These are phyloP conservation scores for Hozukius guyotensis DNA, from an alignment of 2,797 vertebrate genomes.

Conservation along the genomic window DNA sequence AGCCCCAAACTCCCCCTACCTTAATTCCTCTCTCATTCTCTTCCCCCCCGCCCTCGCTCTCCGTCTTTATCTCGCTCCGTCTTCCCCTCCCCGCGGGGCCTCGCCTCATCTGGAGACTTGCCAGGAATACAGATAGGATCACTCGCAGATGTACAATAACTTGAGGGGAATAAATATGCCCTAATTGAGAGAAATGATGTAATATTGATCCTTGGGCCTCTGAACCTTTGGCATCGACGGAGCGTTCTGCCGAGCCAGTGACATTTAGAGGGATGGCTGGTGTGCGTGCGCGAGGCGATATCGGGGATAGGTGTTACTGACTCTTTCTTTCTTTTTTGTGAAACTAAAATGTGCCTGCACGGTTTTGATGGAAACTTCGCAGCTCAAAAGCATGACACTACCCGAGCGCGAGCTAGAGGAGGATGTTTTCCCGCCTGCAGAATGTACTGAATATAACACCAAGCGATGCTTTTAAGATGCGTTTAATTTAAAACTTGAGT, in stretches of 20 bases:
- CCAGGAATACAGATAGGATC: slow-evolving; percentile 76
- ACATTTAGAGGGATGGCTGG: slow-evolving; percentile 74
- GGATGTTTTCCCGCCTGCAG: neutral
- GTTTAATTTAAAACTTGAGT: neutral
- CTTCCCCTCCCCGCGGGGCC: slow-evolving; percentile 39
- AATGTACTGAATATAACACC: neutral
- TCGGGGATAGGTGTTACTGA: slow-evolving; percentile 26
- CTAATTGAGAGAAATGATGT: slow-evolving; percentile 81
- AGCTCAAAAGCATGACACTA: neutral
- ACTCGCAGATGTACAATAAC: slow-evolving; percentile 71
- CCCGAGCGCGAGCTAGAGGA: neutral
- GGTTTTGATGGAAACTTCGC: slow-evolving; percentile 7
- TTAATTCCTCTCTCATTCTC: slow-evolving; percentile 43
- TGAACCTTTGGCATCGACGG: slow-evolving; percentile 63
- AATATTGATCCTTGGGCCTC: slow-evolving; percentile 73
- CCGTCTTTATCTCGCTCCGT: slow-evolving; percentile 45
- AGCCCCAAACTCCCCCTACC: slow-evolving; percentile 35
- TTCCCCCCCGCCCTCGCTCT: slow-evolving; percentile 24
- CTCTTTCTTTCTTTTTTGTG: neutral
- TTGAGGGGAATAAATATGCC: slow-evolving; percentile 78
- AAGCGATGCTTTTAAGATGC: neutral
- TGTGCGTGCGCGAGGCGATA: neutral
- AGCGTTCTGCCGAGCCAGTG: slow-evolving; percentile 63
- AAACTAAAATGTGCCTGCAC: slow-evolving; percentile 31
- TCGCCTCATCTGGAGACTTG: slow-evolving; percentile 49